phyloP scores from a whole-genome alignment of 2,888 invertebrate species.

The Neria commutata region DNA sequence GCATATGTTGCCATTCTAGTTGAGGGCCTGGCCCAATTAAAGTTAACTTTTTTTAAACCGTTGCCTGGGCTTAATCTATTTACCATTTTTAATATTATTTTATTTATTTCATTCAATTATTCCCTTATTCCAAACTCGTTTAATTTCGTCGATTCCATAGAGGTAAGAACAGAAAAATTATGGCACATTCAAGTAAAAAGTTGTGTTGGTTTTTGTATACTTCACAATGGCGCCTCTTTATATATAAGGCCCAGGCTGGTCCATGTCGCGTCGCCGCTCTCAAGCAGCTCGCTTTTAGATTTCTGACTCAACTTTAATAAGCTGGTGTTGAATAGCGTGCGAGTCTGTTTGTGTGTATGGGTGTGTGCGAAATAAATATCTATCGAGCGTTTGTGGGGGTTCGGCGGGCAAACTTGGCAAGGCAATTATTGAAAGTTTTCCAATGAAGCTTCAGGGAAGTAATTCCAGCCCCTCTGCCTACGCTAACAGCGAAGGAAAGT shows the following conservation, averaged over 20 bases:
- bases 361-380: neutral
- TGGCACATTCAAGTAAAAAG: too few relatives aligned
- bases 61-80: neutral
- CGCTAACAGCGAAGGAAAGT: neutral
- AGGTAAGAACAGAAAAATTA: too few relatives aligned
- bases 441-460: constrained; percentile 5
- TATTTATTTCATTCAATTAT: too few relatives aligned
- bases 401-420: neutral
- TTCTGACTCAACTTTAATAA: constrained; percentile 44
- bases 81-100: neutral
- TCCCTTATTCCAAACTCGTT: too few relatives aligned
- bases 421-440: constrained; percentile 38
- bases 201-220: too few relatives aligned
- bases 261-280: too few relatives aligned
- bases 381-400: neutral
- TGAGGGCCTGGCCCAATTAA: too few relatives aligned
- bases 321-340: constrained; percentile 47
- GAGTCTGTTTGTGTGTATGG: neutral
- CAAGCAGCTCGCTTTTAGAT: neutral
- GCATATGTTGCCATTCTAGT: too few relatives aligned
- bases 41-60: too few relatives aligned
- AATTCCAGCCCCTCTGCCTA: neutral
- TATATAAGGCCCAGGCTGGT: too few relatives aligned
- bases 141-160: too few relatives aligned
- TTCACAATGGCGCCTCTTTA: too few relatives aligned